Percentiles rank a stretch among this genome's conserved stretches.
Evolutionary conservation across 2,797 vertebrate species (phyloP).

Genomic region (Crocidura indochinensis): DNA sequence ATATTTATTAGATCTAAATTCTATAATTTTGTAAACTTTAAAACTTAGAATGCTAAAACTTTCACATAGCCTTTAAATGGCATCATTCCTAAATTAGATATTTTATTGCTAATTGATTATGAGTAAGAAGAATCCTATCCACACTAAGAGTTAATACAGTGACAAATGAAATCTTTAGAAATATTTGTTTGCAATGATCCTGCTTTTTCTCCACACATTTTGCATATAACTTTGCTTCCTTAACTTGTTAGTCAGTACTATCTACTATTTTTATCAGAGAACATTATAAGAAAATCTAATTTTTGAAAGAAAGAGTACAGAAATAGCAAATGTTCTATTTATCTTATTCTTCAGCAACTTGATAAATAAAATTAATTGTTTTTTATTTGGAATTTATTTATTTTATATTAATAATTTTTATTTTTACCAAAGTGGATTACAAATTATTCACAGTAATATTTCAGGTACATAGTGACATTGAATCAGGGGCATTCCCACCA

Average conservation of each 20-base stretch:
- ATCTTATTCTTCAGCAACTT: constrained; percentile 20
- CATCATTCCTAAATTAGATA: neutral
- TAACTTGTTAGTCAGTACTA: neutral
- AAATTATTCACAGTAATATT: too few relatives aligned
- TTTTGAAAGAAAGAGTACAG: neutral
- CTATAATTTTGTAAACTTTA: too few relatives aligned
- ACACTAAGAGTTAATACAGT: neutral
- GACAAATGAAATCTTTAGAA: neutral
- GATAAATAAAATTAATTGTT: constrained; percentile 28
- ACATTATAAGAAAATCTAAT: too few relatives aligned
- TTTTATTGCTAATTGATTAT: neutral
- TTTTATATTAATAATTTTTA: too few relatives aligned
- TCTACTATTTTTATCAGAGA: neutral
- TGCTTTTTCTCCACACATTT: neutral
- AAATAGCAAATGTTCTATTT: constrained; percentile 41
- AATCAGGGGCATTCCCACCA: too few relatives aligned
- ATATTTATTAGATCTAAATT: too few relatives aligned
- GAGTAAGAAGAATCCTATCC: neutral
- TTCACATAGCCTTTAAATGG: neutral
- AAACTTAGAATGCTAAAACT: neutral
- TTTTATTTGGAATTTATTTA: neutral
- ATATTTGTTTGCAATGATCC: neutral
- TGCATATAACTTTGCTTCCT: neutral
- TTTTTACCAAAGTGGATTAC: too few relatives aligned
- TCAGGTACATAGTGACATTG: too few relatives aligned